Conservation (phyloP, 2,113 vertebrate species). For the Ciconia stormi region DNA sequence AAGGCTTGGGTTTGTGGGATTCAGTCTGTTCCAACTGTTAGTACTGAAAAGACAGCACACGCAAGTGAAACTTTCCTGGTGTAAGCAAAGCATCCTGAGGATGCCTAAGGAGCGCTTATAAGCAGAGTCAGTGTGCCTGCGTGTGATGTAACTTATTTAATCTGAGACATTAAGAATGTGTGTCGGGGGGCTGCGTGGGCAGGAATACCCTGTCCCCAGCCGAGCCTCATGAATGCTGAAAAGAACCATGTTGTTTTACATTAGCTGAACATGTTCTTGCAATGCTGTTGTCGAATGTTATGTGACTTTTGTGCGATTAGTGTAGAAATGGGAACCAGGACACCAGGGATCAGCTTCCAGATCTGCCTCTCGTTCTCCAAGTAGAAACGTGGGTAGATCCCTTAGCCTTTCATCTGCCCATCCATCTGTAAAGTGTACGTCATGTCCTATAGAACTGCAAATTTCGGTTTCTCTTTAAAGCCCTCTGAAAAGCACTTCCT, state of each 20-base stretch:
- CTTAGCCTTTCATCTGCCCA: constrained; percentile 1
- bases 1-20: not conserved
- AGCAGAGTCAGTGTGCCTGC: not conserved
- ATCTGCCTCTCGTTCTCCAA: not conserved
- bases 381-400: not conserved
- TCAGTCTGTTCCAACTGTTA: not conserved
- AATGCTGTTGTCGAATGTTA: not conserved
- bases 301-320: not conserved
- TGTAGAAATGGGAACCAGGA: not conserved
- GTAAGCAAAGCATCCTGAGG: not conserved
- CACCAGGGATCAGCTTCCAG: not conserved
- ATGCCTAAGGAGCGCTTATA: not conserved
- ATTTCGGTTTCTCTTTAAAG: constrained; percentile 14
- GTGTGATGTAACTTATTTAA: not conserved
- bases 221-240: not conserved
- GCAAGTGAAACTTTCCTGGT: not conserved
- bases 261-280: not conserved
- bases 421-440: not conserved
- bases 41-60: not conserved
- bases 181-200: not conserved
- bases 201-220: not conserved
- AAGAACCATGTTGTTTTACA: not conserved
- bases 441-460: not conserved
- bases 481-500: not conserved
- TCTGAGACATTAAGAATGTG: not conserved